Evolutionary conservation across 2,888 invertebrate species (phyloP).

Genomic region (Ecliptopera silaceata): DNA sequence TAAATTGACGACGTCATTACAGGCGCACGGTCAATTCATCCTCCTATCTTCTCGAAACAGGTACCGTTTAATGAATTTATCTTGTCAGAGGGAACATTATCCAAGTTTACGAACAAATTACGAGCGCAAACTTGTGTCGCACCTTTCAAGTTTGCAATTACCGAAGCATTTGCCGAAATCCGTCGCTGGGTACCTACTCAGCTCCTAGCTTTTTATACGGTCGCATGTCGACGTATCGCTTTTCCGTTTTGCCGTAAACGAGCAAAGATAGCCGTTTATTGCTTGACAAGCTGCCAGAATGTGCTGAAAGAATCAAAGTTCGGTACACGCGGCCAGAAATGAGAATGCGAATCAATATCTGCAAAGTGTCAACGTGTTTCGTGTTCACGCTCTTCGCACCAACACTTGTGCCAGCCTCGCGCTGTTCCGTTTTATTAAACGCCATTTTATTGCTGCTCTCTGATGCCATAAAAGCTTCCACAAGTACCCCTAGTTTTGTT

Average conservation of each 20-base stretch:
- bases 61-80: conserved; percentile 77
- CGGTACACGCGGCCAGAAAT: conserved; percentile 45
- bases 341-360: conserved; percentile 52
- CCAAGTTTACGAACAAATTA: conserved; percentile 78
- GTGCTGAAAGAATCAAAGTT: conserved; percentile 55
- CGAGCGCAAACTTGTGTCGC: conserved; percentile 70
- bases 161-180: conserved; percentile 58
- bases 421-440: conserved; percentile 58
- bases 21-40: conserved; percentile 49
- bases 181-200: conserved; percentile 48
- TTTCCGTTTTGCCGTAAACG: conserved; percentile 69
- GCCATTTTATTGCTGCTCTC: conserved; percentile 56
- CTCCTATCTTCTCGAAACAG: conserved; percentile 56
- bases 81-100: conserved; percentile 77
- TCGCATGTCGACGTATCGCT: conserved; percentile 56
- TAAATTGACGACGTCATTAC: conserved; percentile 55
- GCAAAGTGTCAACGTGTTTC: conserved; percentile 48
- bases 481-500: conserved; percentile 60
- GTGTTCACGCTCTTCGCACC: conserved; percentile 37
- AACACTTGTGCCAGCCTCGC: conserved; percentile 43
- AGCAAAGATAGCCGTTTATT: conserved; percentile 73
- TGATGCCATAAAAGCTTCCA: conserved; percentile 57
- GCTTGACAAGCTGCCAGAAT: conserved; percentile 68
- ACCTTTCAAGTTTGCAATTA: conserved; percentile 73
- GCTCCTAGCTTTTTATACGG: conserved; percentile 58